A percentile compares a stretch with the other conserved stretches of the same genome.
phyloP scores from a whole-genome alignment of 2,888 invertebrate species.

The Hemistola chrysoprasaria region DNA sequence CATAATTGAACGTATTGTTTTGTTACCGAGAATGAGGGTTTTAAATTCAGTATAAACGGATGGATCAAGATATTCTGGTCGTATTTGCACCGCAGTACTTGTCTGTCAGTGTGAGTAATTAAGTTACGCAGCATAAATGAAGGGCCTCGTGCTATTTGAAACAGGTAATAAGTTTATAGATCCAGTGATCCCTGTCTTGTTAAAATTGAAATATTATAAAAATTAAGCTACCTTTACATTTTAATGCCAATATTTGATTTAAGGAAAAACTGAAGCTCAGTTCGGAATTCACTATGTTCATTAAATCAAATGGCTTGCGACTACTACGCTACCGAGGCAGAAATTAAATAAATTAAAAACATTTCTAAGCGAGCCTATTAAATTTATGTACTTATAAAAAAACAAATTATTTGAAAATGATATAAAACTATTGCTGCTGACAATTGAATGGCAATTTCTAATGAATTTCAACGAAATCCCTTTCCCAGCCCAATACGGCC shows the following conservation, averaged over 20 bases:
- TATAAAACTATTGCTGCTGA: too few species aligned
- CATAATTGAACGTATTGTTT: conserved; percentile 36
- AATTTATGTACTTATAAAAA: too few species aligned
- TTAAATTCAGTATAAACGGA: conserved; percentile 21
- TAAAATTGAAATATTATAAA: conserved; percentile 31
- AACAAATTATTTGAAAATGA: too few species aligned
- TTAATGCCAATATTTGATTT: too few species aligned
- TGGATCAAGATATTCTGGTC: conserved; percentile 40
- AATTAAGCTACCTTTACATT: conserved; percentile 1
- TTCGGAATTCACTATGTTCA: too few species aligned
- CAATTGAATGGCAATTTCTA: too few species aligned
- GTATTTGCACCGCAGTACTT: conserved; percentile 44
- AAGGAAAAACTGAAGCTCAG: too few species aligned
- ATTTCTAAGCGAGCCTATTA: too few species aligned
- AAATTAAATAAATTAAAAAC: too few species aligned
- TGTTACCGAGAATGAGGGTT: conserved; percentile 29
- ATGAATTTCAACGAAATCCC: conserved; percentile 8
- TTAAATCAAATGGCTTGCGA: too few species aligned
- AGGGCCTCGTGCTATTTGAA: conserved; percentile 66
- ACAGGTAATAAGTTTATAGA: conserved; percentile 72
- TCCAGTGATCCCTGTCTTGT: conserved; percentile 55
- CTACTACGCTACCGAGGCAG: too few species aligned
- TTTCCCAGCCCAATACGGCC: conserved; percentile 5
- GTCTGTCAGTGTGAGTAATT: conserved; percentile 71
- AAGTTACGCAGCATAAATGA: conserved; percentile 71